Evolutionary conservation across 30 jellyfish, hydroid and myxozoan species (phyloP).

Genomic region (Aurelia aurita complex sp. Pacific): DNA sequence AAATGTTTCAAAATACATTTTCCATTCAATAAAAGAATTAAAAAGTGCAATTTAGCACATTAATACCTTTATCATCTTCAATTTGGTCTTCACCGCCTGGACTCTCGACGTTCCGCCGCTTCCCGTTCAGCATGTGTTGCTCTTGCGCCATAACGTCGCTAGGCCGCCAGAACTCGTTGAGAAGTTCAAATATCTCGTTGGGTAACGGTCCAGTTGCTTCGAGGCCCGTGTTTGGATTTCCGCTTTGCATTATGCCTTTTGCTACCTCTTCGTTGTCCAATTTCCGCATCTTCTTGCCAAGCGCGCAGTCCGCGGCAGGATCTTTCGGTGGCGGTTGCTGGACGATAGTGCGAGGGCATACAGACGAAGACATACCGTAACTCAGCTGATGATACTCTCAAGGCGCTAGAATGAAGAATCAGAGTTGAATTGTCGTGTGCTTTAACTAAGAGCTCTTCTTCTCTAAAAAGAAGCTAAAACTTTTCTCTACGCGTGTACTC

Average conservation of each 20-base stretch:
- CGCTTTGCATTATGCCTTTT: slow-evolving; percentile 59
- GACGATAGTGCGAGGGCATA: slow-evolving; percentile 71
- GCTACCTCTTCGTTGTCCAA: slow-evolving; percentile 62
- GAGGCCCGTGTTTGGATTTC: slow-evolving; percentile 59
- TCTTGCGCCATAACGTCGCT: slow-evolving; percentile 87
- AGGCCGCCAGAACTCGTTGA: slow-evolving; percentile 99
- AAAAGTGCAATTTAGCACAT: too few relatives aligned
- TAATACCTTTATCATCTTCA: slow-evolving; percentile 97
- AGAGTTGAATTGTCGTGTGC: neutral
- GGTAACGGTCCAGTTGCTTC: slow-evolving; percentile 98
- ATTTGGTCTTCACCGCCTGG: slow-evolving; percentile 91
- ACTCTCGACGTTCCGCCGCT: slow-evolving; percentile 86
- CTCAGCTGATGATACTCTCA: slow-evolving; percentile 16
- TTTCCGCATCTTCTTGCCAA: slow-evolving; percentile 65
- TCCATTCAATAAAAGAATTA: neutral
- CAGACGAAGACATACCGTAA: slow-evolving; percentile 71
- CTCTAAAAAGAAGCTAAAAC: too few relatives aligned
- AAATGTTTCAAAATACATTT: too few relatives aligned
- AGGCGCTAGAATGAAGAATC: slow-evolving; percentile 28
- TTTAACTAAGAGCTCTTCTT: too few relatives aligned
- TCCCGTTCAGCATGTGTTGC: slow-evolving; percentile 91
- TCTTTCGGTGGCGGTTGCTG: slow-evolving; percentile 74
- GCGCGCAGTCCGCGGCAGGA: slow-evolving; percentile 77
- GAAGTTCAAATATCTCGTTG: slow-evolving; percentile 93
- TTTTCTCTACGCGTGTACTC: neutral